These are phyloP conservation scores for Geopemphigus sp. DNA, from an alignment of 1,140 invertebrate species.

Conservation along the genomic window DNA sequence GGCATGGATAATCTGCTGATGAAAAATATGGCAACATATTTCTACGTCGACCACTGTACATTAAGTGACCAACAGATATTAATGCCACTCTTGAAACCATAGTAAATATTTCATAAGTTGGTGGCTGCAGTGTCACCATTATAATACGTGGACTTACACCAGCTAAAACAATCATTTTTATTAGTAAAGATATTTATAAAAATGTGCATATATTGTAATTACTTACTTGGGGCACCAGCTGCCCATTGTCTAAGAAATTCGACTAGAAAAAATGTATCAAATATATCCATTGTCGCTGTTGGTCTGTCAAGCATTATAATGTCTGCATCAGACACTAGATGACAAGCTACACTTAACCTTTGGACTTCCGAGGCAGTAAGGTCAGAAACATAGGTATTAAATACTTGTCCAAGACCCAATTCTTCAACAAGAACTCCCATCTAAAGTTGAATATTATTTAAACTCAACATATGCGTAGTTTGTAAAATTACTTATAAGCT, in stretches of 20 bases:
- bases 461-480: background rate
- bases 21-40: slow-evolving; percentile 92
- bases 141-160: slow-evolving; percentile 66
- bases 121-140: slow-evolving; percentile 87
- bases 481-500: background rate
- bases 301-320: slow-evolving; percentile 84
- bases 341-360: slow-evolving; percentile 81
- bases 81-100: slow-evolving; percentile 86
- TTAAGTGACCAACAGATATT: slow-evolving; percentile 82
- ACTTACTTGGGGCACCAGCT: slow-evolving; percentile 66
- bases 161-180: slow-evolving; percentile 50
- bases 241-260: slow-evolving; percentile 94
- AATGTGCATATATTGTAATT: slow-evolving; percentile 19
- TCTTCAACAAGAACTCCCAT: slow-evolving; percentile 85
- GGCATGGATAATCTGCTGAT: slow-evolving; percentile 90
- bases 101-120: slow-evolving; percentile 92
- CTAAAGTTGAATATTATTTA: slow-evolving; percentile 57
- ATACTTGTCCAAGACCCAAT: slow-evolving; percentile 80
- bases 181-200: background rate
- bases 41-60: slow-evolving; percentile 83
- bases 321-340: slow-evolving; percentile 78
- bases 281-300: slow-evolving; percentile 90
- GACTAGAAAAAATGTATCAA: slow-evolving; percentile 91
- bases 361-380: slow-evolving; percentile 83
- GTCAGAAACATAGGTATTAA: slow-evolving; percentile 71